Conservation (phyloP, 1,140 invertebrate genomes). For the Eurosta solidaginis region DNA sequence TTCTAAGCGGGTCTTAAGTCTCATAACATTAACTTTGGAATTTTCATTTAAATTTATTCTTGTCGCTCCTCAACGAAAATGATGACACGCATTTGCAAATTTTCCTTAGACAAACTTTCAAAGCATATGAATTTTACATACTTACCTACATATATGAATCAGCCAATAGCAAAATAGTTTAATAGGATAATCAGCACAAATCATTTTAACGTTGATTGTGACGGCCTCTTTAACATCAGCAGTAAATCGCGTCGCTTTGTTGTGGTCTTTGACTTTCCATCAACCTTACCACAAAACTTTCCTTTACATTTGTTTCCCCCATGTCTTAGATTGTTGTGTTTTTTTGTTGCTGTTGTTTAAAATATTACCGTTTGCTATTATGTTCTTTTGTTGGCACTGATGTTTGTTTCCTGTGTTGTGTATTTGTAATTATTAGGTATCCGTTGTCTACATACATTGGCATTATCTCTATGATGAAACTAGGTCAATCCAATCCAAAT, state of each 20-base stretch:
- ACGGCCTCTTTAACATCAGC: not conserved
- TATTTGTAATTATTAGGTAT: conserved; percentile 25
- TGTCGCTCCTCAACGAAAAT: not conserved
- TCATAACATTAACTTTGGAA: not conserved
- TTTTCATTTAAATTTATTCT: not conserved
- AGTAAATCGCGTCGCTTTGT: not conserved
- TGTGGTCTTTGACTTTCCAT: conserved; percentile 23
- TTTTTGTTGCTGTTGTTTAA: not conserved
- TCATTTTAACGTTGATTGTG: not conserved
- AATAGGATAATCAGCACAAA: not conserved
- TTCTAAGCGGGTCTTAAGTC: too few species aligned
- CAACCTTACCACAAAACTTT: conserved; percentile 14
- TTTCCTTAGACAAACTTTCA: too few species aligned
- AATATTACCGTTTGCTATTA: not conserved
- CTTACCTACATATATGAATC: too few species aligned
- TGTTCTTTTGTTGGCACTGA: not conserved
- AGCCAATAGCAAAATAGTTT: not conserved
- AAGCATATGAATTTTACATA: too few species aligned
- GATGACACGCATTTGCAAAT: not conserved
- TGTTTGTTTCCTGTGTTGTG: conserved; percentile 8
- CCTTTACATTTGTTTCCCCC: not conserved
- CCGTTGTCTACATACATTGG: not conserved
- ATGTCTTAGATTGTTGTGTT: not conserved
- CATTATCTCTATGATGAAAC: conserved; percentile 9
- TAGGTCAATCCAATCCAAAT: not conserved